Conservation (phyloP, 2,113 vertebrate genomes). For the Callipepla californica region DNA sequence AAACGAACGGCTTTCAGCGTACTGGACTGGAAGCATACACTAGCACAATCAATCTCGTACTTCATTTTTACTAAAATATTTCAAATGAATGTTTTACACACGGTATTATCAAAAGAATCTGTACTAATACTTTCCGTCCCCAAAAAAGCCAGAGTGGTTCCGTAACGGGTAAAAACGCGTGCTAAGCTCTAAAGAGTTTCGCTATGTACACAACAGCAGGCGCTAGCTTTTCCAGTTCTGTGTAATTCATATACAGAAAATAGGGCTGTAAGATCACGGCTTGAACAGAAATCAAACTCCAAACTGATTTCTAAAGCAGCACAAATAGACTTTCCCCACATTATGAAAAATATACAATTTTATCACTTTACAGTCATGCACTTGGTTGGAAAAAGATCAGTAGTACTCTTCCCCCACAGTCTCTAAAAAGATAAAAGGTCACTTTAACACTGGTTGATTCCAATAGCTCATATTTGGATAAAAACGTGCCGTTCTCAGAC, state of each 20-base stretch:
- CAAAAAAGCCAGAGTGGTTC: slow-evolving; percentile 75
- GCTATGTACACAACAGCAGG: slow-evolving; percentile 68
- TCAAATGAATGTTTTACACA: slow-evolving; percentile 83
- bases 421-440: slow-evolving; percentile 82
- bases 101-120: slow-evolving; percentile 81
- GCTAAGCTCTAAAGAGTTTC: slow-evolving; percentile 64
- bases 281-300: slow-evolving; percentile 70
- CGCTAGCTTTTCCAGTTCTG: slow-evolving; percentile 54
- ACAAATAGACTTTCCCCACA: slow-evolving; percentile 70
- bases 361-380: slow-evolving; percentile 77
- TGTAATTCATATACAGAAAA: slow-evolving; percentile 63
- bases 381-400: slow-evolving; percentile 78
- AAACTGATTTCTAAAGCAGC: slow-evolving; percentile 78
- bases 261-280: slow-evolving; percentile 64
- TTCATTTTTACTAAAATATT: slow-evolving; percentile 86
- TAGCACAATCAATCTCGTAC: slow-evolving; percentile 80
- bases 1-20: slow-evolving; percentile 79
- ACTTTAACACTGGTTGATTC: slow-evolving; percentile 80
- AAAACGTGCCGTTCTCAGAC: slow-evolving; percentile 67
- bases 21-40: slow-evolving; percentile 83
- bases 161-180: slow-evolving; percentile 75
- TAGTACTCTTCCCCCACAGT: slow-evolving; percentile 75
- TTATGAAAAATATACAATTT: slow-evolving; percentile 82
- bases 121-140: slow-evolving; percentile 67
- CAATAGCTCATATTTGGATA: slow-evolving; percentile 71